A percentile compares a stretch with the other conserved stretches of the same genome.
These are phyloP conservation scores for Reticulitermes speratus DNA, from an alignment of 1,140 invertebrate species.

Conservation along the genomic window DNA sequence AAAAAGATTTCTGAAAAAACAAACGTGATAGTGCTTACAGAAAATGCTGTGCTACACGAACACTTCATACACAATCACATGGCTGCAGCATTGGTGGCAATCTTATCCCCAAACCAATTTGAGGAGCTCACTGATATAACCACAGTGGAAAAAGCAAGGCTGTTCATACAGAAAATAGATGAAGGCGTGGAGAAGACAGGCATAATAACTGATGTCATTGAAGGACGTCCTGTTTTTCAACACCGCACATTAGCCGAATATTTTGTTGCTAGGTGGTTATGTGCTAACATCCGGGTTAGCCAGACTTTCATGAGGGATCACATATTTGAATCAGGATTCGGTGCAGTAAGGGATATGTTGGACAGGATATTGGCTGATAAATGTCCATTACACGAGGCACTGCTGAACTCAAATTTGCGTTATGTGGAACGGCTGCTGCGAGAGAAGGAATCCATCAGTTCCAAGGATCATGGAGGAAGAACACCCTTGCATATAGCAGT, in stretches of 20 bases:
- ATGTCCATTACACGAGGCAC: background rate
- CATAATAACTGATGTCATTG: background rate
- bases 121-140: background rate
- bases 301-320: background rate
- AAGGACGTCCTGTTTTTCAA: too few relatives aligned
- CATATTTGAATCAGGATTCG: background rate
- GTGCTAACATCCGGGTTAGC: background rate
- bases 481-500: constrained; percentile 20
- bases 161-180: background rate
- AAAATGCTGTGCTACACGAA: background rate
- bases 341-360: background rate
- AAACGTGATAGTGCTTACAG: background rate
- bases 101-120: background rate
- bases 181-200: constrained; percentile 21
- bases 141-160: background rate
- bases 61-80: constrained; percentile 20
- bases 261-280: constrained; percentile 27
- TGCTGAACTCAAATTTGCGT: constrained; percentile 16
- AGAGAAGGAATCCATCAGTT: background rate
- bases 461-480: background rate
- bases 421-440: background rate
- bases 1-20: constrained; percentile 11
- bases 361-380: background rate
- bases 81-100: background rate
- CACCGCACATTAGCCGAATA: too few relatives aligned